Base-by-base conservation (phyloP, 2,113 vertebrate species). In the Tachuris rubrigastra region DNA sequence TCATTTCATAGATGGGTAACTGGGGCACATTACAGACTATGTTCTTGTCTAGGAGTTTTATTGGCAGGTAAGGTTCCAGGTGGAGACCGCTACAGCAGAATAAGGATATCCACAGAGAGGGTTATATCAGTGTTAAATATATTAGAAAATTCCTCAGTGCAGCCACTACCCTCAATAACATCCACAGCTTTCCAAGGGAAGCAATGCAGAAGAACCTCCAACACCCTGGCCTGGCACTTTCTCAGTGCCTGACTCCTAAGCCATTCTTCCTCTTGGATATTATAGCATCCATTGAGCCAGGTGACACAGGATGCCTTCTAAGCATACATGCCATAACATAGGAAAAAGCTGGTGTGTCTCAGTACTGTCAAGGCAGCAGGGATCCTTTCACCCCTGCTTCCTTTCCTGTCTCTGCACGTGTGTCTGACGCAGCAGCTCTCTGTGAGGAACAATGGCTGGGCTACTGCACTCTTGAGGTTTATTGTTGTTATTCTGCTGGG, bases 1-100 rank as follows among this genome's bases (percentile, higher is more conserved):
- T 92, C 52, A 82, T 95, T 95, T 96, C 87, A 95, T 87, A 92
- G 89, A 76, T 91, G 81, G 91, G 55, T 89, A 78, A 75, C 86
- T 85, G 76, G 80, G 85, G 37, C 74, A 73, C 58, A 83, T 91
- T 94, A 79, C 35, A 52, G 39, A 17, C 60, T 81, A 49, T 42
- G 42, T 49, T 56, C 77, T 79, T 87, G 66, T 89, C 89, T 49
- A 66, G 53, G 74, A 85, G 41, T 82, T 95, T 77, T 87, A 95
- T 41, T 47, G 60, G 73, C 69, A 79, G 83, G 65, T 62, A 35
- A 88, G 39, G 35, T 33, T 86, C 56, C 73, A 89, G 44, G 73
- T 89, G 56, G 56, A 89, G 47, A 62, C 15, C 1, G 3, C 56
- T 87, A 25, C 27, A 60, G 33, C 52, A 96, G 60, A 85, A 56